Evolutionary conservation across 2,113 vertebrate genomes (phyloP).

Genomic region (Stegostoma tigrinum): DNA sequence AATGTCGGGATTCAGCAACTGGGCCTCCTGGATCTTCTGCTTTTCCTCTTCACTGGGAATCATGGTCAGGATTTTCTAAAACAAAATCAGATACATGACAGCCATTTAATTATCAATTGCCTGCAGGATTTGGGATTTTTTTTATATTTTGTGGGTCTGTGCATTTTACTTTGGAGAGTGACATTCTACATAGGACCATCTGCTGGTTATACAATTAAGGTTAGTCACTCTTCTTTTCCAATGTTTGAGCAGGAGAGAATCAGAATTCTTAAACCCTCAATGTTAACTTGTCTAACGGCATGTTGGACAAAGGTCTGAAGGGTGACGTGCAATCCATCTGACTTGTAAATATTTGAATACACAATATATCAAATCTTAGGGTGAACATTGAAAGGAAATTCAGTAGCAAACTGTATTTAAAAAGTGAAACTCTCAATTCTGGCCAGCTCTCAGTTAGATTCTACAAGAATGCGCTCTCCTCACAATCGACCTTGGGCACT

Average conservation of each 20-base stretch:
- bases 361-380: neutral
- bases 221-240: neutral
- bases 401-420: neutral
- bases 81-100: constrained; percentile 37
- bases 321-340: neutral
- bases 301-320: neutral
- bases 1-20: constrained; percentile 80
- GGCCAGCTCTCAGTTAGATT: neutral
- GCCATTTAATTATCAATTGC: neutral
- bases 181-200: neutral
- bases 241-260: neutral
- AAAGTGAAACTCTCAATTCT: neutral
- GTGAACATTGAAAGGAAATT: neutral
- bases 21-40: constrained; percentile 93
- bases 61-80: constrained; percentile 96
- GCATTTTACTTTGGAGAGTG: neutral
- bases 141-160: neutral
- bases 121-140: neutral
- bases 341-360: neutral
- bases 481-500: no score
- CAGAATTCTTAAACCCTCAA: neutral
- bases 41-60: constrained; percentile 94
- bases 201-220: neutral
- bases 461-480: neutral
- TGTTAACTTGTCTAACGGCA: neutral